phyloP scores from a whole-genome alignment of 2,888 invertebrate species.

The Branchellion lobata region DNA sequence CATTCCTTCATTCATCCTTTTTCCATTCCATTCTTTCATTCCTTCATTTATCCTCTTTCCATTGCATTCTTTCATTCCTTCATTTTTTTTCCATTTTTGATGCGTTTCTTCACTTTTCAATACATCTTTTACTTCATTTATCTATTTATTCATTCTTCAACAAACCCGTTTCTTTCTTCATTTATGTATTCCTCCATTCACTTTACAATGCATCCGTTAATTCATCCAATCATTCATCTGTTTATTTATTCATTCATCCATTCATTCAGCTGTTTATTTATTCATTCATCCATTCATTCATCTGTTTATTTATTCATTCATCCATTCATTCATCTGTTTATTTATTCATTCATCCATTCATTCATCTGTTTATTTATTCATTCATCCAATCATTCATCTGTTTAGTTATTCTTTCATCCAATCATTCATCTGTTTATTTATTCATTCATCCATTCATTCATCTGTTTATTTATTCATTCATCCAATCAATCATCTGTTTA shows the following conservation, averaged over 20 bases:
- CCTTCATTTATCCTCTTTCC: background rate
- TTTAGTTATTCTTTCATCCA: background rate
- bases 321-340: background rate
- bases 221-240: background rate
- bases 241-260: background rate
- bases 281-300: background rate
- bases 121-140: background rate
- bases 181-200: background rate
- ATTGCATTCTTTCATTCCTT: background rate
- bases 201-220: background rate
- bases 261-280: background rate
- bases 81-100: background rate
- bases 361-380: background rate
- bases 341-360: conserved; percentile 4
- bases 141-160: background rate
- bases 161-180: background rate
- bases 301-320: background rate
- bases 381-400: background rate
- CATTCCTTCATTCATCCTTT: background rate
- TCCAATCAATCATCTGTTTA: background rate
- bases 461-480: background rate
- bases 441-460: background rate
- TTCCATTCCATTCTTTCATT: background rate
- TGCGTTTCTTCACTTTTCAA: background rate
- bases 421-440: background rate